Conservation (phyloP, 2,888 invertebrate genomes). For the Cephus pulcher region DNA sequence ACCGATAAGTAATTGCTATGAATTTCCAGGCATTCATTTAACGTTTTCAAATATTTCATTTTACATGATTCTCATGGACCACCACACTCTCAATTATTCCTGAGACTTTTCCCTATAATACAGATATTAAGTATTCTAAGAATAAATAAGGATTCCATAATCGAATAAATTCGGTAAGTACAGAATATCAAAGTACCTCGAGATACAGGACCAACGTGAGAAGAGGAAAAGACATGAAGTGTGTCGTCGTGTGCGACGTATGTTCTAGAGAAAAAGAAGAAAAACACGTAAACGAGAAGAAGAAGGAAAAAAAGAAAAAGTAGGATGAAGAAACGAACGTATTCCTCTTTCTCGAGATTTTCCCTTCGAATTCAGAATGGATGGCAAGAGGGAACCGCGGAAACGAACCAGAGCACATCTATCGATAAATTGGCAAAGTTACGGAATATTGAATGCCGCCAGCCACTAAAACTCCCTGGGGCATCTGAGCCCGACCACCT, state of each 20-base stretch:
- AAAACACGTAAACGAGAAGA: background rate
- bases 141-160: background rate
- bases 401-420: slow-evolving; percentile 37
- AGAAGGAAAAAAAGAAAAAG: background rate
- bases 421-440: slow-evolving; percentile 56
- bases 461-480: slow-evolving; percentile 47
- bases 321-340: background rate
- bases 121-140: background rate
- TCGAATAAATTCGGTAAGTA: background rate
- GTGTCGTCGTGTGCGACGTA: too few species aligned
- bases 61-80: background rate
- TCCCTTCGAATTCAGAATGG: slow-evolving; percentile 28
- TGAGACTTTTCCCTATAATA: background rate
- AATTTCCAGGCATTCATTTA: background rate
- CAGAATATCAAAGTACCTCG: background rate
- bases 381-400: slow-evolving; percentile 19
- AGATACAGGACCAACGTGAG: background rate
- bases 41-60: background rate
- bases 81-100: too few species aligned
- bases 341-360: slow-evolving; percentile 8
- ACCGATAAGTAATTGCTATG: background rate
- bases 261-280: background rate
- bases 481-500: slow-evolving; percentile 23
- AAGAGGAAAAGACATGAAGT: background rate
- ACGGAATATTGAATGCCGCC: slow-evolving; percentile 53